Conservation (phyloP, 2,113 vertebrate species). For the Gracilinanus agilis region DNA sequence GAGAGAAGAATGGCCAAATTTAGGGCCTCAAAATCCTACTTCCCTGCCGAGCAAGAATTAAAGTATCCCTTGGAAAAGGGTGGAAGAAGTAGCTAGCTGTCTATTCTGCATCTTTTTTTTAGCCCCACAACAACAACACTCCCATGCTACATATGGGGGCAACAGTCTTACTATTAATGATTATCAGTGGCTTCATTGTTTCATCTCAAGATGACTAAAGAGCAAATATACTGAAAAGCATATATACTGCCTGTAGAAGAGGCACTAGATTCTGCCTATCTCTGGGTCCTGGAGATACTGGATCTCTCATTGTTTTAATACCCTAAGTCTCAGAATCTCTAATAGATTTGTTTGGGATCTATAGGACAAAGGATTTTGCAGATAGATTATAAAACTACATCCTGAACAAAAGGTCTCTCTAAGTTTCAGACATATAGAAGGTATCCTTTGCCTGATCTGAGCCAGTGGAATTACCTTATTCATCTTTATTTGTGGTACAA, state of each 20-base stretch:
- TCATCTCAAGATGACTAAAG: not conserved
- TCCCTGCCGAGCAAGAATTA: not conserved
- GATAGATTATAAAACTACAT: not conserved
- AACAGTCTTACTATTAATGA: not conserved
- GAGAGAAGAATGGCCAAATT: not conserved
- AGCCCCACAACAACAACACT: not conserved
- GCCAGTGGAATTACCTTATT: not conserved
- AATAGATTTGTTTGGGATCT: not conserved
- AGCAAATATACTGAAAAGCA: not conserved
- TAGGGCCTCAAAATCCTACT: not conserved
- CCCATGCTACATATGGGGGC: not conserved
- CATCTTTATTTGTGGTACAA: not conserved
- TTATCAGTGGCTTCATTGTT: not conserved
- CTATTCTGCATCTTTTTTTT: not conserved
- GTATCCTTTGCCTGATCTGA: not conserved
- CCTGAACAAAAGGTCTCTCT: not conserved
- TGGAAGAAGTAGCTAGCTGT: not conserved
- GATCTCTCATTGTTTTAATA: not conserved
- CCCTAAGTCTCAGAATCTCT: not conserved
- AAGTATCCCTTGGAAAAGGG: not conserved
- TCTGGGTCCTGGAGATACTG: not conserved
- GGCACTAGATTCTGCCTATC: not conserved
- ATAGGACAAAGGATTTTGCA: not conserved
- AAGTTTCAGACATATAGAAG: not conserved
- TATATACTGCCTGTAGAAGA: too few relatives aligned